These are phyloP conservation scores for Chrysina gloriosa DNA, from an alignment of 2,888 invertebrate species.

Conservation along the genomic window DNA sequence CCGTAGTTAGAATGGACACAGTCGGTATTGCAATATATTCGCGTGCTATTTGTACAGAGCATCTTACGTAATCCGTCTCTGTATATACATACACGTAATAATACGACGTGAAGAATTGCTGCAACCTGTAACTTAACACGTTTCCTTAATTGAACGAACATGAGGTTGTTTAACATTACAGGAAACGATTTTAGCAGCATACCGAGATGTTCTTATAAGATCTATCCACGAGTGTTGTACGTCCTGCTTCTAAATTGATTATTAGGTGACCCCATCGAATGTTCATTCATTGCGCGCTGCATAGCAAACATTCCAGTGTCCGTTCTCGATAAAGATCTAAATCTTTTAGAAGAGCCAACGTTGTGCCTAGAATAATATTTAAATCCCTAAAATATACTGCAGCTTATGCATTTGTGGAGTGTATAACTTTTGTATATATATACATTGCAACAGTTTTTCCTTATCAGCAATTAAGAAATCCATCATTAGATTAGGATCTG, in stretches of 20 bases:
- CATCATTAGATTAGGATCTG: too few species aligned
- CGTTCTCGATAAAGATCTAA: constrained; percentile 9
- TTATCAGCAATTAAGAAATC: too few species aligned
- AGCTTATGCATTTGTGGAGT: neutral
- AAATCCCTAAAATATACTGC: neutral
- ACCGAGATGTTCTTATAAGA: constrained; percentile 1
- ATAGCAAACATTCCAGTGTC: neutral
- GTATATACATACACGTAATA: neutral
- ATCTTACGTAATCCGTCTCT: neutral
- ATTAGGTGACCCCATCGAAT: constrained; percentile 3
- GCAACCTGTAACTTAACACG: constrained; percentile 15
- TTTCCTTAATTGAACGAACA: constrained; percentile 11
- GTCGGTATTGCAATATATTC: too few species aligned
- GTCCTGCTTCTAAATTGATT: constrained; percentile 14
- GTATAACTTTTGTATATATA: neutral
- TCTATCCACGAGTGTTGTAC: neutral
- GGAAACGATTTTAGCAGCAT: constrained; percentile 19
- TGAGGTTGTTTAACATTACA: neutral
- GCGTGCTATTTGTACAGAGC: too few species aligned
- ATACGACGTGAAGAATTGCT: neutral
- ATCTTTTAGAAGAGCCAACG: neutral
- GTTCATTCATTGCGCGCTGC: constrained; percentile 2
- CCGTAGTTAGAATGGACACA: too few species aligned
- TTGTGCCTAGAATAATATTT: neutral
- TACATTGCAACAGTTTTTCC: too few species aligned